Evolutionary conservation across 2,113 vertebrate species (phyloP).

Genomic region (Sigmodon hispidus): DNA sequence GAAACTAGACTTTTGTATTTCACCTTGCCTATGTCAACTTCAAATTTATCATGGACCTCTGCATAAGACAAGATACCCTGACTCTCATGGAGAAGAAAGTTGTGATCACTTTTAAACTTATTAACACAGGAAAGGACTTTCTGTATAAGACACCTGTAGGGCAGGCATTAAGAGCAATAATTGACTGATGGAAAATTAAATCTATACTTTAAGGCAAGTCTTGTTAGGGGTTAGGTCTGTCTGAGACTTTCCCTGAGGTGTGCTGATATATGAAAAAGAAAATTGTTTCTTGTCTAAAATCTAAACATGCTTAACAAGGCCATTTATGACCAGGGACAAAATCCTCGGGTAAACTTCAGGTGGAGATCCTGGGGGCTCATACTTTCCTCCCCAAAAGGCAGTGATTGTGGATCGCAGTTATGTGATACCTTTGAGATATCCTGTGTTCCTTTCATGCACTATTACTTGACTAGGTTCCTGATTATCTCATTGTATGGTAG

Average conservation of each 20-base stretch:
- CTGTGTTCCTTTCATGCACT: neutral
- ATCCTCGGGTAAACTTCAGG: neutral
- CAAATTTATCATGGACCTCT: neutral
- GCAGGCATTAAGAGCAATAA: neutral
- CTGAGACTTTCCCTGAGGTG: neutral
- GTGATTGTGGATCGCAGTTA: neutral
- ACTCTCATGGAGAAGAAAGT: neutral
- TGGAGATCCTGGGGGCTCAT: neutral
- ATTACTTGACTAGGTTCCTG: neutral
- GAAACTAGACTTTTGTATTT: neutral
- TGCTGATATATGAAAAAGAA: neutral
- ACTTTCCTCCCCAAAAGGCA: neutral
- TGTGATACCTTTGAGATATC: neutral
- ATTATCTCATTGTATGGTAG: neutral
- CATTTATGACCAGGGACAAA: neutral
- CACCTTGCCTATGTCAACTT: neutral
- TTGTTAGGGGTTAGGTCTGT: neutral
- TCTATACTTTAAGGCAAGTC: neutral
- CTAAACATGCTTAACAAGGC: neutral
- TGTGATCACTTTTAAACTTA: neutral
- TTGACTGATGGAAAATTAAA: neutral
- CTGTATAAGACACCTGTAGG: neutral
- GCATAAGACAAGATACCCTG: too few species aligned
- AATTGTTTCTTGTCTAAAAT: neutral
- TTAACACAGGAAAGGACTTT: neutral